A percentile compares a stretch with the other conserved stretches of the same genome.
Conservation (phyloP, 2,888 invertebrate species). For the Boloria selene region DNA sequence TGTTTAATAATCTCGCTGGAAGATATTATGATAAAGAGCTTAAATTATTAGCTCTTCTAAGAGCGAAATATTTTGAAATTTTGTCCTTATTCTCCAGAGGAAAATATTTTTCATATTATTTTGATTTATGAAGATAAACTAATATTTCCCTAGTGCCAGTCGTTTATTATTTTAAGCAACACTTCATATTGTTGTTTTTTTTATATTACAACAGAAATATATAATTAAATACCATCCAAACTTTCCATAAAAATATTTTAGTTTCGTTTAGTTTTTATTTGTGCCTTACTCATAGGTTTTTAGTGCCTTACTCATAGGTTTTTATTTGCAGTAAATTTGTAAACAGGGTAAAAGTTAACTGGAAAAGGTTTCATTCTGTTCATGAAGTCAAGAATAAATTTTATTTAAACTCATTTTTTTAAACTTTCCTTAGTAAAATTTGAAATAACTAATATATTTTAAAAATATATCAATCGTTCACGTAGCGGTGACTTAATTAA, state of each 20-base stretch:
- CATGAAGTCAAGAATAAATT: neutral
- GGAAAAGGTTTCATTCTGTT: neutral
- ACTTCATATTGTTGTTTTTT: neutral
- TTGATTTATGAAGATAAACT: slow-evolving; percentile 15
- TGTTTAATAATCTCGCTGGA: slow-evolving; percentile 1
- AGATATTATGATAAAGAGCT: slow-evolving; percentile 8
- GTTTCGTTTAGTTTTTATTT: no score
- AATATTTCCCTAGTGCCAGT: slow-evolving; percentile 18
- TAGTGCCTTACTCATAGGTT: slow-evolving; percentile 19
- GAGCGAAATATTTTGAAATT: slow-evolving; percentile 20
- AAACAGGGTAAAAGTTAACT: slow-evolving; percentile 7
- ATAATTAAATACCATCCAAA: no score
- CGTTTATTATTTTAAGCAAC: slow-evolving; percentile 27
- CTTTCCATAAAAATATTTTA: no score
- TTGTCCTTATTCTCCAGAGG: slow-evolving; percentile 1
- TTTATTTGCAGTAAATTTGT: slow-evolving; percentile 25
- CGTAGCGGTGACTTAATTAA: no score
- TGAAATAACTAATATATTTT: neutral
- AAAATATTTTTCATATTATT: slow-evolving; percentile 15
- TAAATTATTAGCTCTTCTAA: slow-evolving; percentile 6
- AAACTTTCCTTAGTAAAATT: neutral
- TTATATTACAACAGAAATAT: neutral
- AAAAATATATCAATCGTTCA: no score
- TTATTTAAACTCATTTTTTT: neutral
- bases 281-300: slow-evolving; percentile 17